Evolutionary conservation across 2,888 invertebrate species (phyloP), one percentile per base, ranked within the genome.

Genomic region (Ichneumoninae sp.): DNA sequence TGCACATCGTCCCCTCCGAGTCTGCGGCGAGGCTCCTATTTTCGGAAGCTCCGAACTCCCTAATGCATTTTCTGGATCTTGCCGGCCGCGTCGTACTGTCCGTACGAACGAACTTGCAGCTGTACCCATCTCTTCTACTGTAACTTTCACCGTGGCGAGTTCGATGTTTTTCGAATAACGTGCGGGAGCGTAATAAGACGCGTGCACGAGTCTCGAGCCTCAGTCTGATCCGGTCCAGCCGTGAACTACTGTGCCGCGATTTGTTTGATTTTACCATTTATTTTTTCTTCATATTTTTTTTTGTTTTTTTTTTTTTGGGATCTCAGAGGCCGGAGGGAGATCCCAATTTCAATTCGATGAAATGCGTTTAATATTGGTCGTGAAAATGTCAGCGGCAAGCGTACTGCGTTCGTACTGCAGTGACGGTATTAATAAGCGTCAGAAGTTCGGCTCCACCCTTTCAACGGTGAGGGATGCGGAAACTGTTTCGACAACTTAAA

Each of bases 401-500:
- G 89, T 90, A 89, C 88, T 91, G 84, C 90, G 90, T 79, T 91
- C 91, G 26, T 93, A 91, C 87, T 89, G 92, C 81, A 86, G 86
- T 44, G 89, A 88, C 36, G 87, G 87, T 79, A 79, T 79, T n/a
- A 84, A 74, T 70, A 93, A 91, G 87, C 90, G 89, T 85, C 90
- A 91, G 83, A 90, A 90, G 83, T 92, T 92, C 73, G 91, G 91
- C 50, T 92, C 92, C 30, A 91, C 91, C 69, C 85, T 93, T 70
- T 91, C 92, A 66, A 93, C 92, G 91, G 93, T 93, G 90, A 90
- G 84, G 52, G 30, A 63, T 33, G 33, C 63, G 33, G 30, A n/a
- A 10, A 63, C 33, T 2, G 1, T 33, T 33, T 33, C 33, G 63
- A n/a, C 57, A 22, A 57, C 13, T 4, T 26, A 47, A 16, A 47